phyloP scores from a whole-genome alignment of 2,888 invertebrate genomes.

The Xestoiulus laeticollis region DNA sequence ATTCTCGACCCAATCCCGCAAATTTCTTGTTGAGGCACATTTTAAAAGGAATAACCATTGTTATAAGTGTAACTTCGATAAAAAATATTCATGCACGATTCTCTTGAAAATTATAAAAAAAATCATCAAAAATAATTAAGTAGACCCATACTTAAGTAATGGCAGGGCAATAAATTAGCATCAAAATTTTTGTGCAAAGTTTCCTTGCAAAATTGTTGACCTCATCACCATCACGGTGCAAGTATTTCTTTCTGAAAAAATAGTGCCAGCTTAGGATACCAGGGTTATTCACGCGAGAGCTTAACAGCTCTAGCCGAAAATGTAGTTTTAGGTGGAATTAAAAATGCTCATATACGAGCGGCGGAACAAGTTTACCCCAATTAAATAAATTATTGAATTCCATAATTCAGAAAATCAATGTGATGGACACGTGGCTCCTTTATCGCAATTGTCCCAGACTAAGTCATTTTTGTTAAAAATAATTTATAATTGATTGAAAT shows the following conservation, averaged over 20 bases:
- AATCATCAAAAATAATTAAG: background rate
- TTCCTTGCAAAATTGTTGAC: background rate
- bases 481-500: too few relatives aligned
- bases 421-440: too few relatives aligned
- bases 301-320: too few relatives aligned
- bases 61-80: background rate
- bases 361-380: too few relatives aligned
- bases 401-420: too few relatives aligned
- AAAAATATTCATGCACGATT: background rate
- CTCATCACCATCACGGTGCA: too few relatives aligned
- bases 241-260: background rate
- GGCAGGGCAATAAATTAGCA: background rate
- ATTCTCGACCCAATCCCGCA: background rate
- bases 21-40: background rate
- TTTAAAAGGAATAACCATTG: background rate
- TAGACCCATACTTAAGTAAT: background rate
- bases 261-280: background rate
- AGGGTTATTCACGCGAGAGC: too few relatives aligned
- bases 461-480: too few relatives aligned
- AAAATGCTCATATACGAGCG: too few relatives aligned
- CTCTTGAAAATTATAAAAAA: background rate
- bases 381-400: too few relatives aligned
- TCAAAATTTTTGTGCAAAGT: background rate
- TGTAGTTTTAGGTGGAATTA: too few relatives aligned
- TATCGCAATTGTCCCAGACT: too few relatives aligned